phyloP scores from a whole-genome alignment of 2,888 invertebrate species.

The Euzetes globulus region DNA sequence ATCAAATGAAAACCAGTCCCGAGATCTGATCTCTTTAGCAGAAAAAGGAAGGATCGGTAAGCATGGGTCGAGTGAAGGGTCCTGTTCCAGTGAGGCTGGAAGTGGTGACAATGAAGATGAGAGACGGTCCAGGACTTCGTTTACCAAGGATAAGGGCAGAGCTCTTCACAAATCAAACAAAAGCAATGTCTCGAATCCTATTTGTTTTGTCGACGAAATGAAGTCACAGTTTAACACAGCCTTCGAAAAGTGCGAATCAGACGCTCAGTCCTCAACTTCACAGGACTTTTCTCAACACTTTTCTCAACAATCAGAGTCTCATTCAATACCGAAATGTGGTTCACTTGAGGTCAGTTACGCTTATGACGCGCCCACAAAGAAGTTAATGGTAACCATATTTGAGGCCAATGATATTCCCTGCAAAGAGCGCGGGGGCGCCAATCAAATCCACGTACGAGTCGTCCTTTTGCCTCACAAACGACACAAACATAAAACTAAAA shows the following conservation, averaged over 20 bases:
- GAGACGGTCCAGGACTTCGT: conserved; percentile 37
- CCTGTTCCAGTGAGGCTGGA: conserved; percentile 42
- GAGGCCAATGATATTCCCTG: conserved; percentile 75
- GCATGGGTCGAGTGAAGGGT: conserved; percentile 41
- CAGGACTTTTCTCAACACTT: conserved; percentile 29
- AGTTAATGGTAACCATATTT: conserved; percentile 83
- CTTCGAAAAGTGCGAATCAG: conserved; percentile 28
- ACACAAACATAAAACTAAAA: conserved; percentile 88
- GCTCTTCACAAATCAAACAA: conserved; percentile 22
- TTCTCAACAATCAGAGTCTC: conserved; percentile 20
- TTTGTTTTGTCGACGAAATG: conserved; percentile 34
- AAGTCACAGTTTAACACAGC: conserved; percentile 27
- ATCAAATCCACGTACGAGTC: conserved; percentile 70
- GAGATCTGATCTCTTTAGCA: conserved; percentile 43
- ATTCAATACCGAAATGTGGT: conserved; percentile 52
- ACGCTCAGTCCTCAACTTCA: conserved; percentile 29
- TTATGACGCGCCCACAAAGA: conserved; percentile 81
- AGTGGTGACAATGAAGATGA: conserved; percentile 41
- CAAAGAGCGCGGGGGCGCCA: conserved; percentile 58
- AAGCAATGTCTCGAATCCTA: conserved; percentile 34
- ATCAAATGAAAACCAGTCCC: conserved; percentile 29
- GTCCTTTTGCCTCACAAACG: conserved; percentile 83
- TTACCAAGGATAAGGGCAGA: conserved; percentile 34
- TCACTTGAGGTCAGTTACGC: conserved; percentile 76
- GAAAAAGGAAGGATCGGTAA: conserved; percentile 43